Conservation (phyloP, 2,797 vertebrate genomes). For the Acrossocheilus wenchowensis region DNA sequence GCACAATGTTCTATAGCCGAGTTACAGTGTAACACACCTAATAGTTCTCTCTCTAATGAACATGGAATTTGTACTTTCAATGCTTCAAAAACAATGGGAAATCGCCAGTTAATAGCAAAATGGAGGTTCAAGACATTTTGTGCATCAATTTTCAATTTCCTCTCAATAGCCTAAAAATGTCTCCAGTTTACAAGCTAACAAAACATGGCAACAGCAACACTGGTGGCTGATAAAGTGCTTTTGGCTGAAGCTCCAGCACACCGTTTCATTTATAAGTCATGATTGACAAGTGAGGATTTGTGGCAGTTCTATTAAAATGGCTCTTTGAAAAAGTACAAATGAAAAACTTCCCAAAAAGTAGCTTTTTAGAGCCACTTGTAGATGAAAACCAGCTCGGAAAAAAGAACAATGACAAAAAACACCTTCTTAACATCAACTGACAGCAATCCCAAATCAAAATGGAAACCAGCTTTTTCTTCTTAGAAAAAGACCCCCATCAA, state of each 20-base stretch:
- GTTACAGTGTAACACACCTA: background rate
- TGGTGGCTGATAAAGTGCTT: background rate
- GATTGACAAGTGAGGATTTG: slow-evolving; percentile 9
- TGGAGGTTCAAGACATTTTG: background rate
- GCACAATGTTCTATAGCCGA: background rate
- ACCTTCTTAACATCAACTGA: background rate
- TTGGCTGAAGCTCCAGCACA: background rate
- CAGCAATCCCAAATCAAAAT: background rate
- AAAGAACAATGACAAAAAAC: background rate
- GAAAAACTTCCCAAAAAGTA: background rate
- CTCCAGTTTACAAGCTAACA: background rate
- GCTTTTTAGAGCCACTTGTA: background rate
- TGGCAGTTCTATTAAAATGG: background rate
- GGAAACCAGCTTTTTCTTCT: background rate
- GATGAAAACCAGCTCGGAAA: background rate
- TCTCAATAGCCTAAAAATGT: background rate
- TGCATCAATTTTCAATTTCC: background rate
- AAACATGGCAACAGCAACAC: background rate
- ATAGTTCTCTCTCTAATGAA: background rate
- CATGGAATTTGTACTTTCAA: background rate
- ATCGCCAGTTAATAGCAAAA: background rate
- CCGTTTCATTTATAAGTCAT: background rate
- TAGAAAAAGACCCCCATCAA: background rate
- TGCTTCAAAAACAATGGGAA: background rate
- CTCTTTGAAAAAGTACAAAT: background rate